Conservation (phyloP, 2,797 vertebrate genomes). For the Sebastes vulpes region DNA sequence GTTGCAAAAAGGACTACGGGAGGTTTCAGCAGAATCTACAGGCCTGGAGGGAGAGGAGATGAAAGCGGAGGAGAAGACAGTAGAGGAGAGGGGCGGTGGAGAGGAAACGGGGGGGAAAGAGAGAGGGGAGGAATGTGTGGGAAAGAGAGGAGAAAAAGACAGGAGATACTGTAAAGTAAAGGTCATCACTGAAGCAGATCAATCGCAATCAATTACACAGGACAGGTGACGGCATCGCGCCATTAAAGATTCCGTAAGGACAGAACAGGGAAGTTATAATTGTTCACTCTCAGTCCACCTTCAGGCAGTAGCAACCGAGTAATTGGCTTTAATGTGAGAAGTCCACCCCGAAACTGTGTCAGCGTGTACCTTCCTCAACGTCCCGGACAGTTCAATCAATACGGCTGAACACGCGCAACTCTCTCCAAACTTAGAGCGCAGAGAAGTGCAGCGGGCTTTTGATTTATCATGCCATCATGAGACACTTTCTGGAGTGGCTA, state of each 20-base stretch:
- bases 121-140: neutral
- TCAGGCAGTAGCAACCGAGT: neutral
- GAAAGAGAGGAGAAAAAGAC: constrained; percentile 20
- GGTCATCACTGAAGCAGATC: constrained; percentile 52
- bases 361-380: neutral
- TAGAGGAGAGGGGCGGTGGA: neutral
- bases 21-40: constrained; percentile 83
- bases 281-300: constrained; percentile 16
- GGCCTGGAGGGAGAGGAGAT: constrained; percentile 69
- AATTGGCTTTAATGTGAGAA: constrained; percentile 43
- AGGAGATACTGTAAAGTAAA: constrained; percentile 52
- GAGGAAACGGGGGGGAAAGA: neutral
- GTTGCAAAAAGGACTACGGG: constrained; percentile 80
- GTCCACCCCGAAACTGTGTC: constrained; percentile 34
- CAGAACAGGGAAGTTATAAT: constrained; percentile 19
- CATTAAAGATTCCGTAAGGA: constrained; percentile 61
- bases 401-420: neutral
- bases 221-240: constrained; percentile 39
- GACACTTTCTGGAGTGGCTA: constrained; percentile 2
- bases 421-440: constrained; percentile 10
- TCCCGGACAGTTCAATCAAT: constrained; percentile 38
- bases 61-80: neutral
- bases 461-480: constrained; percentile 38
- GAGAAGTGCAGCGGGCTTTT: neutral
- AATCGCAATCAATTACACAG: constrained; percentile 57